Evolutionary conservation across 2,888 invertebrate genomes (phyloP).

Genomic region (Ornithoptera priamus): DNA sequence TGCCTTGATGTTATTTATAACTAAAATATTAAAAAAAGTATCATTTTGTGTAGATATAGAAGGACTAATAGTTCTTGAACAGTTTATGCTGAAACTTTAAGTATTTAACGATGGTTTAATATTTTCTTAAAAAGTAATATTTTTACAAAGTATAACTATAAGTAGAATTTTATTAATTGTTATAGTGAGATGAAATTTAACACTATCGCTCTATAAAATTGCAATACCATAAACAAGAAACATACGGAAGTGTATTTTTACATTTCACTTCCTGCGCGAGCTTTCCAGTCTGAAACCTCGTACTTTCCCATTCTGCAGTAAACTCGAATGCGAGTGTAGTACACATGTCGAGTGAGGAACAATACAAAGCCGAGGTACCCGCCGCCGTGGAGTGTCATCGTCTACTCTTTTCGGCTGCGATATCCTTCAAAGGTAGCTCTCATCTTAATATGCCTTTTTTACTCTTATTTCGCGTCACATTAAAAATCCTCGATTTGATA

Average conservation of each 20-base stretch:
- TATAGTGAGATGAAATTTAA: too few species aligned
- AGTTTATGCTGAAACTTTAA: too few species aligned
- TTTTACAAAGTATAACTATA: too few species aligned
- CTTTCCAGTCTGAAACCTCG: constrained; percentile 27
- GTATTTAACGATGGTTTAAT: too few species aligned
- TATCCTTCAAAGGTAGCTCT: constrained; percentile 71
- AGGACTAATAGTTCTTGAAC: too few species aligned
- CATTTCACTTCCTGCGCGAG: constrained; percentile 27
- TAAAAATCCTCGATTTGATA: constrained; percentile 35
- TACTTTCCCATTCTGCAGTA: constrained; percentile 22
- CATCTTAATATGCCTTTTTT: constrained; percentile 76
- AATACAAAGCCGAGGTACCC: constrained; percentile 29
- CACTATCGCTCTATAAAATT: background rate
- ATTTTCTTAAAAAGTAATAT: too few species aligned
- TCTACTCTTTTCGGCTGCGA: constrained; percentile 65
- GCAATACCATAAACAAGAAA: constrained; percentile 2
- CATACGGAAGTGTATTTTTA: constrained; percentile 23
- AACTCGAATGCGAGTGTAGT: constrained; percentile 28
- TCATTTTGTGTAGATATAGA: too few species aligned
- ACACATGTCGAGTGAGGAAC: constrained; percentile 19
- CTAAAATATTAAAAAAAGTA: too few species aligned
- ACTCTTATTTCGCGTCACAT: constrained; percentile 75
- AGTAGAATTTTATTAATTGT: too few species aligned
- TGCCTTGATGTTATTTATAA: too few species aligned
- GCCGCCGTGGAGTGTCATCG: constrained; percentile 55